Conservation (phyloP, 2,888 invertebrate species). For the Melanophora roralis region DNA sequence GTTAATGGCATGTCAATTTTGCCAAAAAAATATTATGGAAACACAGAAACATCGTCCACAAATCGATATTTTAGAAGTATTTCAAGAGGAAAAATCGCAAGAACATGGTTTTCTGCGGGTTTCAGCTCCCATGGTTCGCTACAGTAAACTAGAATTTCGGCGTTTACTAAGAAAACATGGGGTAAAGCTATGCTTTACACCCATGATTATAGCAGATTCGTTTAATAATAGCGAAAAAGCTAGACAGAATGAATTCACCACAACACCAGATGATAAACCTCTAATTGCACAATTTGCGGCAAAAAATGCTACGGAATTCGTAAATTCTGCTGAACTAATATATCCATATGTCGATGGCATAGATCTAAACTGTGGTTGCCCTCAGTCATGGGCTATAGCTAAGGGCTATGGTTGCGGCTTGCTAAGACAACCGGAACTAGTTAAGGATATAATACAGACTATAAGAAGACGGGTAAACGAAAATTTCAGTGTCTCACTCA, state of each 20-base stretch:
- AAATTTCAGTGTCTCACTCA: constrained; percentile 91
- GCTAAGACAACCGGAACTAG: constrained; percentile 87
- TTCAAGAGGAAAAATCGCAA: constrained; percentile 78
- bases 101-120: constrained; percentile 83
- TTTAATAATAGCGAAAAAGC: constrained; percentile 93
- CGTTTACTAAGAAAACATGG: constrained; percentile 86
- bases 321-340: constrained; percentile 89
- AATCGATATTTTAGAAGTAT: constrained; percentile 81
- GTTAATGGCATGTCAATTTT: too few relatives aligned
- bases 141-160: constrained; percentile 92
- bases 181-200: constrained; percentile 94
- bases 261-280: constrained; percentile 86
- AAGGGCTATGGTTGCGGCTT: constrained; percentile 93
- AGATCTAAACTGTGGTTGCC: constrained; percentile 98
- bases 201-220: constrained; percentile 97
- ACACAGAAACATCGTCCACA: constrained; percentile 42
- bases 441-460: constrained; percentile 88
- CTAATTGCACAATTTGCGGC: constrained; percentile 97
- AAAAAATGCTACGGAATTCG: constrained; percentile 88
- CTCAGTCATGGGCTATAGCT: constrained; percentile 95
- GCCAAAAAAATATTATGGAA: constrained; percentile 3
- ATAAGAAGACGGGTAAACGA: constrained; percentile 85
- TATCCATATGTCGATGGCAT: constrained; percentile 92
- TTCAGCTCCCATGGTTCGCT: constrained; percentile 97
- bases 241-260: constrained; percentile 88